Conservation (phyloP, 2,888 invertebrate genomes). For the Cheilosia grossa region DNA sequence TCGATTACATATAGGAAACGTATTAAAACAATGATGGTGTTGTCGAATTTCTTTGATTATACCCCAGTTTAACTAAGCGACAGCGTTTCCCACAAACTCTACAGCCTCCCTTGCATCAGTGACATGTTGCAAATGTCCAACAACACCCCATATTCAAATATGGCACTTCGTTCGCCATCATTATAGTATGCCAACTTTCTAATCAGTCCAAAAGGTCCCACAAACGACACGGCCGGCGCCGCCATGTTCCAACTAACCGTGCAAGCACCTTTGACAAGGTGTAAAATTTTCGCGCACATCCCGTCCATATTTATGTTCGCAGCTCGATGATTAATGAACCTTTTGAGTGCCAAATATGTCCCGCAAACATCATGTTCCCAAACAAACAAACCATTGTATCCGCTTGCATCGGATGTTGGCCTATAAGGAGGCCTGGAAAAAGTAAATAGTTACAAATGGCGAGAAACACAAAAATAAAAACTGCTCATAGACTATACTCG, state of each 20-base stretch:
- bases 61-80: neutral
- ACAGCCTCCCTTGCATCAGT: neutral
- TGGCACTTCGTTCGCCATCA: conserved; percentile 62
- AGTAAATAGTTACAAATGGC: conserved; percentile 47
- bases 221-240: conserved; percentile 19
- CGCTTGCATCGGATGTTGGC: conserved; percentile 59
- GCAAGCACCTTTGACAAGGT: conserved; percentile 72
- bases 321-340: conserved; percentile 74
- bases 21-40: no score
- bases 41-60: no score
- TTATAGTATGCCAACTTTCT: conserved; percentile 63
- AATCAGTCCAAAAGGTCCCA: conserved; percentile 67
- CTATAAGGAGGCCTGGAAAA: conserved; percentile 37
- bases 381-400: conserved; percentile 73
- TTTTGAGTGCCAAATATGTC: conserved; percentile 75
- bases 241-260: conserved; percentile 57
- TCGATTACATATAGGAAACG: no score
- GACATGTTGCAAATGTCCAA: neutral
- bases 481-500: conserved; percentile 7
- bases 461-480: conserved; percentile 35
- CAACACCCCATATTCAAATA: conserved; percentile 53
- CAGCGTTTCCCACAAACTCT: neutral
- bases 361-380: conserved; percentile 71
- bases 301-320: conserved; percentile 71
- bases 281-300: conserved; percentile 74